phyloP scores from a whole-genome alignment of 1,140 invertebrate genomes.

The Brachionus plicatilis region DNA sequence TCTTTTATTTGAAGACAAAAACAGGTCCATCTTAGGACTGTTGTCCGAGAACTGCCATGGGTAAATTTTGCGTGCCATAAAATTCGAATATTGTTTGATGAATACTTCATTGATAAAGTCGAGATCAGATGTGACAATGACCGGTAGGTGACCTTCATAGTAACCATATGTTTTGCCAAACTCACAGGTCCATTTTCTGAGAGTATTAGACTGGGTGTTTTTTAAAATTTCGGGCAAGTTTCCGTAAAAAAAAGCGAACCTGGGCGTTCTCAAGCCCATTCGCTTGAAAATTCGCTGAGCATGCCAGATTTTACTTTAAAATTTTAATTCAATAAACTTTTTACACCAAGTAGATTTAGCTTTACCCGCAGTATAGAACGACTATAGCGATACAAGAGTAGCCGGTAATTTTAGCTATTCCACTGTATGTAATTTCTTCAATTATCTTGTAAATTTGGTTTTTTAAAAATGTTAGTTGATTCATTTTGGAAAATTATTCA shows the following conservation, averaged over 20 bases:
- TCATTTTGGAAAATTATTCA: background rate
- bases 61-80: constrained; percentile 52
- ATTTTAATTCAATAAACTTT: background rate
- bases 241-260: constrained; percentile 9
- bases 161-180: constrained; percentile 57
- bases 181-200: constrained; percentile 49
- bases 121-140: constrained; percentile 54
- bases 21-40: constrained; percentile 44
- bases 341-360: background rate
- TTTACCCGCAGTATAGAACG: background rate
- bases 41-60: constrained; percentile 36
- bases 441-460: background rate
- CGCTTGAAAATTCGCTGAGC: background rate
- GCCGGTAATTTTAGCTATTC: background rate
- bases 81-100: constrained; percentile 56
- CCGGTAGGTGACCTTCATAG: constrained; percentile 52
- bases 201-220: constrained; percentile 1
- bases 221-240: constrained; percentile 27
- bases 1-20: constrained; percentile 48
- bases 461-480: background rate
- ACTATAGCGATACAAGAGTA: background rate
- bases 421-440: background rate
- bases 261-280: background rate
- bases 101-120: constrained; percentile 55
- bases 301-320: constrained; percentile 14